These are phyloP conservation scores for Mellivora capensis DNA, from an alignment of 2,113 vertebrate genomes.

Conservation along the genomic window DNA sequence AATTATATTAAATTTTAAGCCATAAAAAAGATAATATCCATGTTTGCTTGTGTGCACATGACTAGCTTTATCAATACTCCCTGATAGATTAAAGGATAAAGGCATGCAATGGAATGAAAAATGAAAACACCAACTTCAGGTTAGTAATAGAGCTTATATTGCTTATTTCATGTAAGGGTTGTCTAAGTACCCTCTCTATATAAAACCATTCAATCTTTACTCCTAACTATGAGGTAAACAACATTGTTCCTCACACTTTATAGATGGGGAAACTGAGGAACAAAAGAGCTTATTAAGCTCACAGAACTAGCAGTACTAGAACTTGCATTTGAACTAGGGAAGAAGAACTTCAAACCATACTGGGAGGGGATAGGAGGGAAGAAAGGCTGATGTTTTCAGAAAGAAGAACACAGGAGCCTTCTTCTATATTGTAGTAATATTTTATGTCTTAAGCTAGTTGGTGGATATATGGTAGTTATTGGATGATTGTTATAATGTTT, in stretches of 20 bases:
- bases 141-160: neutral
- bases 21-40: neutral
- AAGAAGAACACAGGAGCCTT: neutral
- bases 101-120: neutral
- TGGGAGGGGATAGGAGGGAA: neutral
- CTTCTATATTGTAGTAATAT: neutral
- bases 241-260: neutral
- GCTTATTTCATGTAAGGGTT: neutral
- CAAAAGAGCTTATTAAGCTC: neutral
- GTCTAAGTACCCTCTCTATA: neutral
- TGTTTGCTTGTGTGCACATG: neutral
- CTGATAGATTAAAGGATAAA: neutral
- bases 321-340: neutral
- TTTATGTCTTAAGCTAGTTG: neutral
- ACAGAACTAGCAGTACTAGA: neutral
- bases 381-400: neutral
- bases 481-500: neutral
- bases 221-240: neutral
- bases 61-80: neutral
- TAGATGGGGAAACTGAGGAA: neutral
- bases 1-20: neutral
- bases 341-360: neutral
- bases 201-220: neutral
- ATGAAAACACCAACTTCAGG: neutral
- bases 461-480: neutral